phyloP scores from a whole-genome alignment of 2,888 invertebrate species.

The Poecilus cupreus region DNA sequence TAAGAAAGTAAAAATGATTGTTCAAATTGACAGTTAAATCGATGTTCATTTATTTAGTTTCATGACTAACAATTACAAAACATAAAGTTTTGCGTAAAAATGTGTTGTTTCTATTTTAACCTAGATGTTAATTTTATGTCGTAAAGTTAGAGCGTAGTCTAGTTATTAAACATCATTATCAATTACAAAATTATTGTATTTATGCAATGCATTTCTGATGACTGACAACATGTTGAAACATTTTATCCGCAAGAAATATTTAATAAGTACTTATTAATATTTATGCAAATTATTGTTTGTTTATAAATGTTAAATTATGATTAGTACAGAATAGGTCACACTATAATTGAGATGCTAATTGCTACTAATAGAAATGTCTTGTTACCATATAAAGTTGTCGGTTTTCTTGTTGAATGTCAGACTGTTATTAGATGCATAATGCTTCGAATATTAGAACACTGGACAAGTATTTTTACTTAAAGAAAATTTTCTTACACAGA shows the following conservation, averaged over 20 bases:
- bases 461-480: no score
- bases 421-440: neutral
- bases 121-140: no score
- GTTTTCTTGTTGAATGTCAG: constrained; percentile 13
- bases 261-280: neutral
- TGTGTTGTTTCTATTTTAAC: neutral
- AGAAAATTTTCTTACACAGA: no score
- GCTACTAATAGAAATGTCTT: constrained; percentile 16
- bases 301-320: constrained; percentile 23
- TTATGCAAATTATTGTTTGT: constrained; percentile 25
- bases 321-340: constrained; percentile 18
- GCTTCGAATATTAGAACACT: no score
- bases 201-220: constrained; percentile 1
- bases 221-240: constrained; percentile 19
- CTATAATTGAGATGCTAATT: constrained; percentile 28
- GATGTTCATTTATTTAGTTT: no score
- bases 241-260: constrained; percentile 6
- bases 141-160: no score
- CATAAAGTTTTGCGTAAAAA: no score
- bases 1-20: no score
- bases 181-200: constrained; percentile 1
- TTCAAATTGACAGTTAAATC: no score
- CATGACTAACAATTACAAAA: no score
- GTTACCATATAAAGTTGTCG: constrained; percentile 5
- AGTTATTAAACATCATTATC: neutral